Evolutionary conservation across 2,888 invertebrate species (phyloP), one percentile per base, ranked within the genome.

Genomic region (Lasioglossum figueresi): DNA sequence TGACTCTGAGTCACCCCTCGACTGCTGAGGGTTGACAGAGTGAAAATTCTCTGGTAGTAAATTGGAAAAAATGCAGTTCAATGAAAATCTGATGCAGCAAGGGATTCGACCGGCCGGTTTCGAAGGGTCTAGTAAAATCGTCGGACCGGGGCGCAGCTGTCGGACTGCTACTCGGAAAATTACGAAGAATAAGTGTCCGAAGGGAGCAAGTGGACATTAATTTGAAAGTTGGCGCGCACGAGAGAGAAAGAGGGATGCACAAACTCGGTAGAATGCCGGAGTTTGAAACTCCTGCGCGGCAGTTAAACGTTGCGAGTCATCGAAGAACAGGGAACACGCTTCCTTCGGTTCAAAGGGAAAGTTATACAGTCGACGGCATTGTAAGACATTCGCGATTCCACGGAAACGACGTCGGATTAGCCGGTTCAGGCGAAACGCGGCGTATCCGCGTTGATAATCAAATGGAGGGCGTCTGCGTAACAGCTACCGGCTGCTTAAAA

Each of bases 351-450:
- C 76, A 77, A 77, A 77, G 76, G 76, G 48, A 77, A 37, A 77
- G 48, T 19, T 27, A 48, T 68, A 77, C 45, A 68, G 68, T 68
- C 76, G 37, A 37, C 63, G 76, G 48, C 76, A 77, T 79, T 83
- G 84, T 79, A 84, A 86, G 82, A 85, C 85, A 85, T 88, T 78
- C 84, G 85, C 10, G 88, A 89, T 90, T 90, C 87, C 90, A 56
- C 37, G 48, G 87, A 70, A 86, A 83, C 59, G 68, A 79, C 23
- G 27, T 31, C 37, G 82, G 90, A 90, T 90, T 90, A 90, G 68
- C 48, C 23, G 81, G 82, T 80, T 88, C 82, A 86, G 66, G 76
- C 48, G 81, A 77, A 85, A 84, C 40, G 48, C 68, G 40, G 4
- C 70, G 37, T 34, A 68, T 23, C 48, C 74, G 19, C n/a, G 72